Base-by-base conservation (phyloP, 35 echinoderm and acorn worm species). In the Patiria miniata region DNA sequence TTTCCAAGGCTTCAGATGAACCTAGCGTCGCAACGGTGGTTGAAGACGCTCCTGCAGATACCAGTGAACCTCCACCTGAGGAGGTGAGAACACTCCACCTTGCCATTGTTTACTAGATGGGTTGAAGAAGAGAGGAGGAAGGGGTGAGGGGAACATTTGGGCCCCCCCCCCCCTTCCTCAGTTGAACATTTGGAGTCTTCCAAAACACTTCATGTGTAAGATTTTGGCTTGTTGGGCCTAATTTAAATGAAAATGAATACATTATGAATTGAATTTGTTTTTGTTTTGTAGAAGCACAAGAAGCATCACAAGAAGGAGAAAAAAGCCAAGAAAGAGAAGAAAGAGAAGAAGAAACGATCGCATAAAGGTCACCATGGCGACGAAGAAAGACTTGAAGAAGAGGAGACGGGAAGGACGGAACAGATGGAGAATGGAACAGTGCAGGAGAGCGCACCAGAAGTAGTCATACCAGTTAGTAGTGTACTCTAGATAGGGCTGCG, bases 251-350 rank as follows among this genome's bases (percentile, higher is more conserved):
- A n/a, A n/a, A n/a, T n/a, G n/a, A n/a, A n/a, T n/a, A n/a, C n/a
- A n/a, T n/a, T n/a, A n/a, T n/a, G n/a, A n/a, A n/a, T n/a, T 6
- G 42, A 47, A 12, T 4, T 4, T 47, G 42, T 4, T 47, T 47
- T 47, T 47, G 12, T 47, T 18, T 61, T 52, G 29, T 79, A 87
- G 85, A 92, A 87, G 47, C 55, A 79, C 84, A 92, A 87, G 77
- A 92, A 87, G 76, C 88, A 90, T 90, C 42, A 47, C 42, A 82
- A 65, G 29, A 84, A 90, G 51, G 81, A 90, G 30, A 93, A 97
- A 61, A 93, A 97, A 82, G 55, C 69, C 0, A 93, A 89, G 77
- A 97, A 97, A 73, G 87, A 97, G 40, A 93, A 93, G 78, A 87
- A 95, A 78, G 84, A 95, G 79, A 91, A 95, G 79, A 91, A 94